Evolutionary conservation across 2,888 invertebrate genomes (phyloP).

Genomic region (Acleris laterana): DNA sequence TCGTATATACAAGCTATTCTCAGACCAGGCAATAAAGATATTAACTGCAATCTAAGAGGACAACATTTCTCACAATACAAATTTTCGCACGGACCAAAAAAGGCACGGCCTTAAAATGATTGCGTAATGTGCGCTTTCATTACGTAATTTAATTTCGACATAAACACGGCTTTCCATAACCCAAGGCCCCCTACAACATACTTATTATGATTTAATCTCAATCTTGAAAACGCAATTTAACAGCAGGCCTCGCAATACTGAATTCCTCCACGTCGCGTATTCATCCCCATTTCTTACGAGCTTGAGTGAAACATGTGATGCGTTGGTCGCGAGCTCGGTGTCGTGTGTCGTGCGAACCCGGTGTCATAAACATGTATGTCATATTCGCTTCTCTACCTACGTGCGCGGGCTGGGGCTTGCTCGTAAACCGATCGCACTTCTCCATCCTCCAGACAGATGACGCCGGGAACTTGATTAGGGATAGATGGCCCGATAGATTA

Average conservation of each 20-base stretch:
- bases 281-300: slow-evolving; percentile 67
- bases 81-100: slow-evolving; percentile 37
- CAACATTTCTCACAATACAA: slow-evolving; percentile 28
- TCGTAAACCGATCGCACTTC: slow-evolving; percentile 72
- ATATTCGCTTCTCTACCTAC: slow-evolving; percentile 64
- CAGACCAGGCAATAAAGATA: slow-evolving; percentile 8
- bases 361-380: slow-evolving; percentile 78
- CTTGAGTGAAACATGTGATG: slow-evolving; percentile 68
- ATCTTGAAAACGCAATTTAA: slow-evolving; percentile 38
- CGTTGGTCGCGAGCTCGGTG: slow-evolving; percentile 72
- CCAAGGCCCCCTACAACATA: slow-evolving; percentile 32
- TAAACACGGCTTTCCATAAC: slow-evolving; percentile 39
- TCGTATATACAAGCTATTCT: too few species aligned
- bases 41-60: slow-evolving; percentile 26
- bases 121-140: slow-evolving; percentile 34
- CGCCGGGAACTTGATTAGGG: slow-evolving; percentile 6
- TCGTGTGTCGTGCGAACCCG: slow-evolving; percentile 70
- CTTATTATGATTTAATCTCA: slow-evolving; percentile 40
- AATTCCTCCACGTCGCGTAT: slow-evolving; percentile 74
- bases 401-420: slow-evolving; percentile 54
- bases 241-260: slow-evolving; percentile 42
- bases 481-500: slow-evolving; percentile 8
- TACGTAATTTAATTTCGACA: slow-evolving; percentile 38
- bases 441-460: slow-evolving; percentile 45
- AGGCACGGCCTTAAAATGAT: slow-evolving; percentile 37